These are phyloP conservation scores for Prochilodus magdalenae DNA, from an alignment of 2,113 vertebrate species.

Conservation along the genomic window DNA sequence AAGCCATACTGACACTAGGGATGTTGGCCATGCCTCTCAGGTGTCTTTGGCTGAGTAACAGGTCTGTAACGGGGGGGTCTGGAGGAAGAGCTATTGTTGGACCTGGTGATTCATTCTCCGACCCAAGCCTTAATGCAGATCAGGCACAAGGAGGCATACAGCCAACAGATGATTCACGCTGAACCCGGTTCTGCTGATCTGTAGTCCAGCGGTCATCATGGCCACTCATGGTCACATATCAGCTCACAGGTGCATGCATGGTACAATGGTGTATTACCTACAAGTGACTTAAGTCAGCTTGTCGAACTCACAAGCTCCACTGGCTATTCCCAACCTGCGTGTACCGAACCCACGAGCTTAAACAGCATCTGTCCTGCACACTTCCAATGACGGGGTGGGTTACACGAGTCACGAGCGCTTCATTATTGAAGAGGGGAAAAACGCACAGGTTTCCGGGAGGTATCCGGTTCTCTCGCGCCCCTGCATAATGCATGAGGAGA, in stretches of 20 bases:
- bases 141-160: no score
- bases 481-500: conserved; percentile 72
- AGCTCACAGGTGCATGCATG: no score
- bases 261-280: no score
- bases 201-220: no score
- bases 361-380: background rate
- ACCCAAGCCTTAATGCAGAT: no score
- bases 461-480: conserved; percentile 48
- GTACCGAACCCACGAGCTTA: background rate
- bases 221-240: no score
- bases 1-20: background rate
- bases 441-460: conserved; percentile 66
- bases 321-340: background rate
- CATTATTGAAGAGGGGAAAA: conserved; percentile 72
- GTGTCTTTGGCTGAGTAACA: background rate
- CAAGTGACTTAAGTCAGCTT: background rate
- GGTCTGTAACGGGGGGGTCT: background rate
- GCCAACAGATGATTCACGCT: no score
- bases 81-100: no score
- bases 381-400: background rate
- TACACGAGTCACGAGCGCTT: conserved; percentile 29
- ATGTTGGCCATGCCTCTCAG: background rate
- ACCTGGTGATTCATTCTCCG: no score
- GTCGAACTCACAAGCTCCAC: background rate
- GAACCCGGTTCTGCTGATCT: no score